These are phyloP conservation scores for Keiferia lycopersicella DNA, from an alignment of 2,888 invertebrate species.

Conservation along the genomic window DNA sequence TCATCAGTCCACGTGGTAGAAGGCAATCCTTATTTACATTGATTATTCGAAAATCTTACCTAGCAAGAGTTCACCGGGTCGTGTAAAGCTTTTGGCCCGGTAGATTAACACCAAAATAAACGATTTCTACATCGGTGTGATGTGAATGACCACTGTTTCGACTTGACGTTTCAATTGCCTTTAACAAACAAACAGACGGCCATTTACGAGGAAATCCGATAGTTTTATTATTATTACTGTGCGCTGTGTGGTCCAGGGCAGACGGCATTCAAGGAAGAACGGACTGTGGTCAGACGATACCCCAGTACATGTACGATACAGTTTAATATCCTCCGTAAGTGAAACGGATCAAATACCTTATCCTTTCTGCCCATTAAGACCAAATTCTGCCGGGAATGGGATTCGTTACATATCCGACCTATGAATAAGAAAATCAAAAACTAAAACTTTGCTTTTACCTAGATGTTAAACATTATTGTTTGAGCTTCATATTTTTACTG, in stretches of 20 bases:
- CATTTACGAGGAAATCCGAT: slow-evolving; percentile 36
- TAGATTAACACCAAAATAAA: no score
- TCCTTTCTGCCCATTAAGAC: background rate
- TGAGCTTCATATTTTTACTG: background rate
- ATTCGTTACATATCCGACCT: background rate
- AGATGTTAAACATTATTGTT: no score
- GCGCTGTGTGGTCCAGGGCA: slow-evolving; percentile 30
- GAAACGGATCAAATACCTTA: background rate
- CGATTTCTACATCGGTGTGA: background rate
- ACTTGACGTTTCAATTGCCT: slow-evolving; percentile 20
- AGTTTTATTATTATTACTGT: slow-evolving; percentile 32
- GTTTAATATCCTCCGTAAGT: background rate
- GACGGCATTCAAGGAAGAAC: background rate
- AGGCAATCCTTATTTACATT: no score
- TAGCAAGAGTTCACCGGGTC: background rate
- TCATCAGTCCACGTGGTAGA: no score
- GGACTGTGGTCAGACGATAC: background rate
- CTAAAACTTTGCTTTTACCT: no score
- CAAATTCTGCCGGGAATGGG: background rate
- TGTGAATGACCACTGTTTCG: slow-evolving; percentile 3
- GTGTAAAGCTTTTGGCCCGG: no score
- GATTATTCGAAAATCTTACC: no score
- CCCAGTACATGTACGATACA: slow-evolving; percentile 1
- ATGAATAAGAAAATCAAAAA: no score
- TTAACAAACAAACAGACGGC: slow-evolving; percentile 32